Evolutionary conservation across 2,113 vertebrate species (phyloP).

Genomic region (Addax nasomaculatus): DNA sequence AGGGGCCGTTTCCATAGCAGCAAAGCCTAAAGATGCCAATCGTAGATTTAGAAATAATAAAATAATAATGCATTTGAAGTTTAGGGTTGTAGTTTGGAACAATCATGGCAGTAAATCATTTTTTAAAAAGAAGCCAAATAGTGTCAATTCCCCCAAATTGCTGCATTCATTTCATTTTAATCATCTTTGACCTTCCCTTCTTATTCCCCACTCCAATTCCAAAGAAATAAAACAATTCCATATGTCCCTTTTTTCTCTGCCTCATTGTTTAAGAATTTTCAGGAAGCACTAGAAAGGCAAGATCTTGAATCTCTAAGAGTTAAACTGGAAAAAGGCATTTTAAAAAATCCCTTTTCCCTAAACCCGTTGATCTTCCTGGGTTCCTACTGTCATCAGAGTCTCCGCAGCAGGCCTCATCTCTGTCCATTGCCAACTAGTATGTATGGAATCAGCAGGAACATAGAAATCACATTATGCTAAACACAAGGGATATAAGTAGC

Average conservation of each 20-base stretch:
- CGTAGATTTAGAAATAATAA: neutral
- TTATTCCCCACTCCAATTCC: neutral
- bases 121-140: neutral
- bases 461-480: neutral
- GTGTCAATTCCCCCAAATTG: neutral
- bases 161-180: neutral
- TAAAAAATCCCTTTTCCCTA: slow-evolving; percentile 1
- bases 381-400: slow-evolving; percentile 34
- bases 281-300: neutral
- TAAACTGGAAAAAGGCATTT: neutral
- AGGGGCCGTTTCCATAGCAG: neutral
- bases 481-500: neutral
- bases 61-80: neutral
- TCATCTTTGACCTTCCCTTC: neutral
- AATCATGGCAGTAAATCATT: neutral
- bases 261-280: neutral
- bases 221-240: neutral
- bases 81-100: neutral
- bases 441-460: slow-evolving; percentile 16
- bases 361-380: slow-evolving; percentile 40
- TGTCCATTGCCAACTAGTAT: slow-evolving; percentile 21
- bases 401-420: slow-evolving; percentile 36
- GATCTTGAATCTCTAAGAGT: neutral
- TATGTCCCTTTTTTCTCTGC: neutral
- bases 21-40: neutral